These are phyloP conservation scores for Actinostola sp. DNA, from an alignment of 92 coral and sea anemone species.

Conservation along the genomic window DNA sequence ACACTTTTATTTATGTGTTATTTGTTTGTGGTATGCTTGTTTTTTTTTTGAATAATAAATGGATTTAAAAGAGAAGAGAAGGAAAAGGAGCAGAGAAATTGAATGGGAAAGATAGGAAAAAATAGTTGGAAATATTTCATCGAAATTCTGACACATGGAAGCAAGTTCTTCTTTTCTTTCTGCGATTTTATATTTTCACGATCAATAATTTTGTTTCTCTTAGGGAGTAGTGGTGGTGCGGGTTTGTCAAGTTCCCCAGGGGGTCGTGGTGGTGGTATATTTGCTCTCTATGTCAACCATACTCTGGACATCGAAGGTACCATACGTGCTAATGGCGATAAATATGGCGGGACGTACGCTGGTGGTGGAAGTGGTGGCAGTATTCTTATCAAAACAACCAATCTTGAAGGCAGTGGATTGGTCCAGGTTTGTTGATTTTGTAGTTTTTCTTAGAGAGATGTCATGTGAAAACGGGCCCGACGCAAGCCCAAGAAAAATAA, in stretches of 20 bases:
- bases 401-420: constrained; percentile 65
- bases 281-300: constrained; percentile 46
- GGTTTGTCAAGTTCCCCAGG: constrained; percentile 39
- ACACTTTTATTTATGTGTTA: too few species aligned
- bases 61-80: not conserved
- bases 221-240: constrained; percentile 72
- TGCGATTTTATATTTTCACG: too few species aligned
- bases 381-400: constrained; percentile 39
- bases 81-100: not conserved
- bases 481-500: too few species aligned
- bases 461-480: too few species aligned
- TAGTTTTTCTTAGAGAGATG: too few species aligned
- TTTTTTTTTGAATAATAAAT: too few species aligned
- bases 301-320: constrained; percentile 65
- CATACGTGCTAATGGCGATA: constrained; percentile 58
- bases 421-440: constrained; percentile 70
- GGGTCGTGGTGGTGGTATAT: constrained; percentile 69
- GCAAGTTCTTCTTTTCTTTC: too few species aligned
- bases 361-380: constrained; percentile 84
- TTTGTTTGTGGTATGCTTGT: too few species aligned
- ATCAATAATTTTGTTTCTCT: not conserved
- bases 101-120: not conserved
- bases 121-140: not conserved
- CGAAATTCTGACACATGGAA: too few species aligned
- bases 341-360: constrained; percentile 47